A percentile compares a stretch with the other conserved stretches of the same genome.
These are phyloP conservation scores for Cantharis lateralis DNA, from an alignment of 2,888 invertebrate species.

Conservation along the genomic window DNA sequence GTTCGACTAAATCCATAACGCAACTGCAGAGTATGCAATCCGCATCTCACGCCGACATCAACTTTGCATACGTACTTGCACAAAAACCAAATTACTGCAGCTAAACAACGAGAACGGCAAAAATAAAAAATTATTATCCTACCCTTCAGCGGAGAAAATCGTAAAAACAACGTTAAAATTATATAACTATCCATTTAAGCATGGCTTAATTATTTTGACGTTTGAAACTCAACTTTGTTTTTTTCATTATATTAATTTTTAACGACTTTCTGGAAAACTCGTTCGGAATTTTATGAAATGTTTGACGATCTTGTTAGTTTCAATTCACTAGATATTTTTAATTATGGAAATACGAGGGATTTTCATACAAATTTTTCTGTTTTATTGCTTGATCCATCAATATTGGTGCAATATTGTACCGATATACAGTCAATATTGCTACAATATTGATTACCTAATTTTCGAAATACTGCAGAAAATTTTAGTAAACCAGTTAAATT, in stretches of 20 bases:
- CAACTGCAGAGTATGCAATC: not conserved
- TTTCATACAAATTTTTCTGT: not conserved
- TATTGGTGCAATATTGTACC: too few species aligned
- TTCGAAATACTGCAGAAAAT: too few species aligned
- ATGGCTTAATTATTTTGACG: not conserved
- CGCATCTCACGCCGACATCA: not conserved
- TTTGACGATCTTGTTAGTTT: not conserved
- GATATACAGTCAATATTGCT: too few species aligned
- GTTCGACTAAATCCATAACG: not conserved
- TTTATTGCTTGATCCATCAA: too few species aligned
- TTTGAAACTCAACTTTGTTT: not conserved
- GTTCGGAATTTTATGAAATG: not conserved
- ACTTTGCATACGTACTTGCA: not conserved
- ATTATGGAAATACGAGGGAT: not conserved
- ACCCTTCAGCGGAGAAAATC: not conserved
- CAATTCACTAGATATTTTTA: not conserved
- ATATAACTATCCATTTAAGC: not conserved
- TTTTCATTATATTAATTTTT: not conserved
- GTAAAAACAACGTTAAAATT: not conserved
- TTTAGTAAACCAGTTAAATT: too few species aligned
- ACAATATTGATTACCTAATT: too few species aligned
- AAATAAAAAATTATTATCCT: not conserved
- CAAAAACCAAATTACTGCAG: not conserved
- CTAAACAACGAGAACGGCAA: not conserved
- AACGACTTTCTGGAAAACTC: not conserved